phyloP scores from a whole-genome alignment of 2,888 invertebrate genomes.

The Pollenia labialis region DNA sequence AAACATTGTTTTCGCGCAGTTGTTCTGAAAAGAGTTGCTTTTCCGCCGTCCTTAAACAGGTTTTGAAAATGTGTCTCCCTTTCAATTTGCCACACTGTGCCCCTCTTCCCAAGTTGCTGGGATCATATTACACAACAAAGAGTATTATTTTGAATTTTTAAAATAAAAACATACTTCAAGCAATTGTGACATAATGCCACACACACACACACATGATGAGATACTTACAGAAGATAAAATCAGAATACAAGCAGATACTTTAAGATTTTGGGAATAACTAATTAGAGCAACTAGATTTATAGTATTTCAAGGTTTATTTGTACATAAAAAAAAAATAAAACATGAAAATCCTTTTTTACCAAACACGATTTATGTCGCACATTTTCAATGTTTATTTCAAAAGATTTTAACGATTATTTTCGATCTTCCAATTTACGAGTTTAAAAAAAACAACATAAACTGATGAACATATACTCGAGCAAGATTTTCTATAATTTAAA shows the following conservation, averaged over 20 bases:
- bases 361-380: conserved; percentile 65
- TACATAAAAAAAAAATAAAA: conserved; percentile 32
- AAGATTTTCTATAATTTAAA: conserved; percentile 23
- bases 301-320: conserved; percentile 43
- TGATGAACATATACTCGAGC: conserved; percentile 10
- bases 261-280: conserved; percentile 32
- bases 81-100: conserved; percentile 17
- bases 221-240: conserved; percentile 4
- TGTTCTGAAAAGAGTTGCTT: neutral
- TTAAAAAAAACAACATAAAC: conserved; percentile 1
- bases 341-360: conserved; percentile 67
- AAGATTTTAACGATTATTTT: conserved; percentile 57
- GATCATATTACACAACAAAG: conserved; percentile 28
- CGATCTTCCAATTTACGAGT: neutral
- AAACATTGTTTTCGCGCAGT: neutral
- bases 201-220: conserved; percentile 4
- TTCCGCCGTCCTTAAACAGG: too few relatives aligned
- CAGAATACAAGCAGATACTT: conserved; percentile 11
- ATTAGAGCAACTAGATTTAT: conserved; percentile 64
- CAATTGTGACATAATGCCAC: conserved; percentile 44
- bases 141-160: conserved; percentile 16
- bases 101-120: neutral
- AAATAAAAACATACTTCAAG: conserved; percentile 27
- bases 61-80: neutral
- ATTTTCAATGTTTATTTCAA: conserved; percentile 53